Conservation (phyloP, 2,888 invertebrate genomes). For the Netelia fuscicornis region DNA sequence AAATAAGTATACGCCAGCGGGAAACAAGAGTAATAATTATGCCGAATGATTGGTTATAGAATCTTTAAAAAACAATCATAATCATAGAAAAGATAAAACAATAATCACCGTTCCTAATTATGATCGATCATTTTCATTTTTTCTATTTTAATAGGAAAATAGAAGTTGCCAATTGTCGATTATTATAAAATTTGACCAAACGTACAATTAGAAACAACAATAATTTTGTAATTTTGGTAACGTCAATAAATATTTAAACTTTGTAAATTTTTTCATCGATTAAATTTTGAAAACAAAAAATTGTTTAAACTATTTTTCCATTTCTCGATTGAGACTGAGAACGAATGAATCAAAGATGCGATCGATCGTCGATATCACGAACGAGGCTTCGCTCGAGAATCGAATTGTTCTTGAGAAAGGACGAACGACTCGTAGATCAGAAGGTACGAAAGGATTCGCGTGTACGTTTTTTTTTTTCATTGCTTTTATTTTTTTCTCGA, state of each 20-base stretch:
- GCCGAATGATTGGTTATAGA: background rate
- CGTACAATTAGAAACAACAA: too few relatives aligned
- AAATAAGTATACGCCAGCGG: background rate
- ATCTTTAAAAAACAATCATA: background rate
- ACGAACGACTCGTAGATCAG: conserved; percentile 48
- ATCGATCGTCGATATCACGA: conserved; percentile 40
- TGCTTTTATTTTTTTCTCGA: background rate
- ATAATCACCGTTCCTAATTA: too few relatives aligned
- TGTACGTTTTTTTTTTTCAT: conserved; percentile 18
- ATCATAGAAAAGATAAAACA: background rate
- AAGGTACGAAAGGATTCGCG: conserved; percentile 5
- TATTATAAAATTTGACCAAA: too few relatives aligned
- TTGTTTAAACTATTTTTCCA: background rate
- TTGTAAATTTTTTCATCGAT: background rate
- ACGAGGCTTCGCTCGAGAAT: background rate
- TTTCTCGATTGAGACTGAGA: background rate
- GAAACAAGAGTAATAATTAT: background rate
- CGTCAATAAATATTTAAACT: too few relatives aligned
- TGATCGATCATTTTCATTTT: too few relatives aligned
- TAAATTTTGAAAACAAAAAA: background rate
- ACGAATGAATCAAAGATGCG: conserved; percentile 6
- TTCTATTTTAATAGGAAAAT: too few relatives aligned
- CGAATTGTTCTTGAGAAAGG: conserved; percentile 42
- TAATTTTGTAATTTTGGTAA: too few relatives aligned
- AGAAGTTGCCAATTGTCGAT: too few relatives aligned